phyloP scores from a whole-genome alignment of 2,113 vertebrate species.

The Marmota flaviventris region DNA sequence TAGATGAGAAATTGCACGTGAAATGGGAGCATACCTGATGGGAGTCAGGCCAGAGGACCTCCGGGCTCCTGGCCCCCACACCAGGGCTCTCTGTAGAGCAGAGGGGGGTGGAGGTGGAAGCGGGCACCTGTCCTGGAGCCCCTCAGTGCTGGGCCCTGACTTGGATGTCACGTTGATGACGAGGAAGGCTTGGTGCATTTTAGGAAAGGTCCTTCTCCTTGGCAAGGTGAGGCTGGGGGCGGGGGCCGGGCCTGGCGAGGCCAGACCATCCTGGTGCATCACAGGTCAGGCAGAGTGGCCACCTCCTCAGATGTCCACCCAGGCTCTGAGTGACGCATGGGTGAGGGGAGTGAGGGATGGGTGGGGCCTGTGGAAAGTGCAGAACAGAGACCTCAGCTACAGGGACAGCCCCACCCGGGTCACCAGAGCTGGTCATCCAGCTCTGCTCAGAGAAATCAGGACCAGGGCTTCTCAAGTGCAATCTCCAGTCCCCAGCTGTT shows the following conservation, averaged over 20 bases:
- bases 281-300: no score
- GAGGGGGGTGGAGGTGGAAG: background rate
- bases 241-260: background rate
- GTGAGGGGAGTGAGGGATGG: rapidly evolving
- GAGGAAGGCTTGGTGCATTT: background rate
- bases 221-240: background rate
- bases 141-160: background rate
- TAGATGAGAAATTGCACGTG: background rate
- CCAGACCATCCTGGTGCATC: no score
- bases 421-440: background rate
- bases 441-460: background rate
- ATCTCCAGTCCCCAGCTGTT: background rate
- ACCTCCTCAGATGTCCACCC: background rate
- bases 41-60: rapidly evolving
- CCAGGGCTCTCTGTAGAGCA: no score
- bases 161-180: background rate
- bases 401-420: rapidly evolving
- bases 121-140: rapidly evolving
- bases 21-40: background rate
- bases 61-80: background rate
- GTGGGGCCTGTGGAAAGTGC: background rate
- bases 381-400: background rate
- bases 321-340: background rate
- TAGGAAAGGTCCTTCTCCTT: background rate
- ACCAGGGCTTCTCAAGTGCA: background rate